Percentiles rank a stretch among this genome's conserved stretches.
These are phyloP conservation scores for Microctenopoma lineatum DNA, from an alignment of 2,797 vertebrate genomes.

Conservation along the genomic window DNA sequence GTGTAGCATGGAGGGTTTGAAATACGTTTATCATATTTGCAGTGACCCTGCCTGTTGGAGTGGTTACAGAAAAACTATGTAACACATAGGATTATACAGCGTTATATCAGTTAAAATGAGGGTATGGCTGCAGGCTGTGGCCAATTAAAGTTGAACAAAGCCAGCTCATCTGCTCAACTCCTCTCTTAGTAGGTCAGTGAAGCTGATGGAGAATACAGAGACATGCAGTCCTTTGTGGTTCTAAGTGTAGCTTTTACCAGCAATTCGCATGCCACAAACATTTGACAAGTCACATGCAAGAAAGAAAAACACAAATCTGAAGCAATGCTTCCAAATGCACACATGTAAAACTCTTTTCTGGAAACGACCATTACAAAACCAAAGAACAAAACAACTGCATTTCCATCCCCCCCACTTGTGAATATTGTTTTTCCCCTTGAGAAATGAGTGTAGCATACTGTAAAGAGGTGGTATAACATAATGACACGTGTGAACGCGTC, in stretches of 20 bases:
- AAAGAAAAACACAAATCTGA: constrained; percentile 20
- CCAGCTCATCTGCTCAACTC: constrained; percentile 83
- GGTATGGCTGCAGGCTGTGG: constrained; percentile 80
- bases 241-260: constrained; percentile 49
- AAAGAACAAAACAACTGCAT: constrained; percentile 11
- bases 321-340: constrained; percentile 8
- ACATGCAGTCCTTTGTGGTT: constrained; percentile 55
- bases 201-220: constrained; percentile 76
- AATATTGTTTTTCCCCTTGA: constrained; percentile 50
- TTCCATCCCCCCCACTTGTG: constrained; percentile 14
- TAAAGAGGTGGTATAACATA: constrained; percentile 70
- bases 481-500: constrained; percentile 71
- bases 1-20: constrained; percentile 75
- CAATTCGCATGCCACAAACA: constrained; percentile 23
- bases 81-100: constrained; percentile 77
- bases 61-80: constrained; percentile 66
- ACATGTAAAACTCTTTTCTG: constrained; percentile 31
- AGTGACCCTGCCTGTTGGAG: constrained; percentile 66
- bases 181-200: constrained; percentile 83
- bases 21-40: constrained; percentile 73
- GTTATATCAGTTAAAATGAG: constrained; percentile 78
- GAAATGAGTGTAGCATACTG: constrained; percentile 57
- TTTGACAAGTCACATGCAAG: constrained; percentile 26
- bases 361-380: constrained; percentile 39
- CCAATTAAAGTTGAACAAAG: constrained; percentile 85